Base-by-base conservation (phyloP, 2,797 vertebrate genomes). In the Mormyrus hasselquistii region DNA sequence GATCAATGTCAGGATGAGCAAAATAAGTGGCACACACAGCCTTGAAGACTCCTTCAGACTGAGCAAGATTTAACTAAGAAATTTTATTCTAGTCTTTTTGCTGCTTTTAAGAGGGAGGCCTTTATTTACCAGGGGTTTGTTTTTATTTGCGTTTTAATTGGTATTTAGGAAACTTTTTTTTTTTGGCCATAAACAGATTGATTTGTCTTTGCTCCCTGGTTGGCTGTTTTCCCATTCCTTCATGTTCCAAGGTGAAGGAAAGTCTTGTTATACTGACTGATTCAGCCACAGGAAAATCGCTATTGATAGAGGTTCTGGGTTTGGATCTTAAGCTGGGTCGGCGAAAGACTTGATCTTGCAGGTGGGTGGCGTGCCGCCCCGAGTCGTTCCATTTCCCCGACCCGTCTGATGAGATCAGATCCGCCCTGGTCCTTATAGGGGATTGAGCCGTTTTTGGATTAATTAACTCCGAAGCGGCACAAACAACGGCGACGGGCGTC, bases 111-210 rank as follows among this genome's bases (percentile, higher is more conserved):
- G 88, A 88, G n/a, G 34, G 50, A 83, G 55, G 22, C 87, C 16
- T 90, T 79, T 29, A 85, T 57, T 88, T 88, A 90, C 84, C 49
- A 57, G 2, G 9, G 2, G 29, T 87, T 86, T 85, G 89, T 73
- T 88, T 88, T 73, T 88, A 86, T 73, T 88, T 84, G 47, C 25
- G 25, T n/a, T 88, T 86, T 73, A 82, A 82, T 38, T 82, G 38
- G 52, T 22, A 50, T 52, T 59, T 59, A 82, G 34, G 83, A 89
- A 65, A 62, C 29, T 89, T 53, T 49, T 38, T 49, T 19, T 29
- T 29, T 29, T 29, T 29, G 25, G 49, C 49, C 73, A 41, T 59
- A 62, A 87, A 89, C n/a, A 79, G 50, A 50, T 82, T 82, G 62
- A 10, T 53, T 87, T 49, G n/a, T 41, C 73, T 52, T 87, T 86